These are phyloP conservation scores for Bubalus kerabau DNA, from an alignment of 2,113 vertebrate genomes.

Conservation along the genomic window DNA sequence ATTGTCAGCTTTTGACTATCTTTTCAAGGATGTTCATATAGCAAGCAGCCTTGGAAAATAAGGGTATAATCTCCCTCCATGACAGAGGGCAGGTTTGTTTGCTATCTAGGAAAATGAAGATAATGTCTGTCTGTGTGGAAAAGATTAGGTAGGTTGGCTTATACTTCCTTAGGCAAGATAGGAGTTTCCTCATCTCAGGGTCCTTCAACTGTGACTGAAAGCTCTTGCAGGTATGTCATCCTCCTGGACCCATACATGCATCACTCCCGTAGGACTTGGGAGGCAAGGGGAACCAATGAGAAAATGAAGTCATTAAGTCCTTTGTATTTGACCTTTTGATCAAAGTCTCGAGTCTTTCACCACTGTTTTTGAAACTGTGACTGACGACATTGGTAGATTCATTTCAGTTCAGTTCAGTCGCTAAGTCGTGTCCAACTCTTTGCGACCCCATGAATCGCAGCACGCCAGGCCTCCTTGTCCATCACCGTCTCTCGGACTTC, in stretches of 20 bases:
- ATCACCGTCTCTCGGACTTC: too few species aligned
- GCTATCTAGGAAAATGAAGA: not conserved
- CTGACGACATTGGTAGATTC: not conserved
- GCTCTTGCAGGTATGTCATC: not conserved
- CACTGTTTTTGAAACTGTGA: not conserved
- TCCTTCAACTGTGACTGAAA: not conserved
- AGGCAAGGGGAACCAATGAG: not conserved
- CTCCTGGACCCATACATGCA: not conserved
- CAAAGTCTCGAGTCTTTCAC: not conserved
- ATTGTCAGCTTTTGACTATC: not conserved
- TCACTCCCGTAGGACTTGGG: fast-evolving
- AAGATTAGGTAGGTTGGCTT: not conserved
- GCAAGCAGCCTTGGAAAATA: not conserved
- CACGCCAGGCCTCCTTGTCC: too few species aligned
- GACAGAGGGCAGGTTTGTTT: not conserved
- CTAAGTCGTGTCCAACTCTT: too few species aligned
- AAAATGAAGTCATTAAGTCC: not conserved
- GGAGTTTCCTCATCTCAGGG: not conserved
- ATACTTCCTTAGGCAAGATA: not conserved
- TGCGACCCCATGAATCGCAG: too few species aligned
- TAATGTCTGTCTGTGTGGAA: not conserved
- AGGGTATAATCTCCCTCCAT: not conserved
- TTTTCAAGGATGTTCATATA: not conserved
- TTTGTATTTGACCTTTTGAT: not conserved
- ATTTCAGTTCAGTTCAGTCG: too few species aligned